A percentile compares a stretch with the other conserved stretches of the same genome.
These are phyloP conservation scores for Hedychridium roseum DNA, from an alignment of 2,888 invertebrate species.

Conservation along the genomic window DNA sequence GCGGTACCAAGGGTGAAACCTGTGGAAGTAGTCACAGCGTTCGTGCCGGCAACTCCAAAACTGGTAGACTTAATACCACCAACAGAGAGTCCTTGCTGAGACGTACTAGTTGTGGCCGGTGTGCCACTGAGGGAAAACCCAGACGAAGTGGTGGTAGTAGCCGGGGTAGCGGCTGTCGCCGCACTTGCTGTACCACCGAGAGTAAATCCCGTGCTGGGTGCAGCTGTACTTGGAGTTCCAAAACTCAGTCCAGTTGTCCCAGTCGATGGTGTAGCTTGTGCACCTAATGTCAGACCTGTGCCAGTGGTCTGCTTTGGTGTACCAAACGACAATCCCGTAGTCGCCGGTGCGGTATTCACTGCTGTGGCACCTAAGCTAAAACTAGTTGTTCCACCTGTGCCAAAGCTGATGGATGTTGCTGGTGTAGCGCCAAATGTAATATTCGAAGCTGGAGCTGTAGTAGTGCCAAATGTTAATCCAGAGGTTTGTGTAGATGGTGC, in stretches of 20 bases:
- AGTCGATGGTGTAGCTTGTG: constrained; percentile 14
- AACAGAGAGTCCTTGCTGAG: constrained; percentile 9
- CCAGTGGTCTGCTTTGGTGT: constrained; percentile 28
- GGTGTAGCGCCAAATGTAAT: constrained; percentile 13
- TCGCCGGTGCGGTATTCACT: constrained; percentile 23
- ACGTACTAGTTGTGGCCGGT: constrained; percentile 4
- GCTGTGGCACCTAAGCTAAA: constrained; percentile 35
- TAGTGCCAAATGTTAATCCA: constrained; percentile 18
- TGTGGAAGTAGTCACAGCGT: constrained; percentile 11
- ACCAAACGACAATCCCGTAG: constrained; percentile 27
- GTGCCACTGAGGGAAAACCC: constrained; percentile 15
- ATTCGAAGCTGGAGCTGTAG: constrained; percentile 19
- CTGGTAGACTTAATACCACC: constrained; percentile 17
- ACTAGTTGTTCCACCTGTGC: constrained; percentile 14
- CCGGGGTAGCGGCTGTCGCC: constrained; percentile 25
- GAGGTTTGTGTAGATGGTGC: constrained; percentile 13
- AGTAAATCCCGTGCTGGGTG: constrained; percentile 29
- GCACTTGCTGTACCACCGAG: constrained; percentile 26
- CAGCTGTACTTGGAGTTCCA: constrained; percentile 32
- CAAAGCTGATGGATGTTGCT: constrained; percentile 1
- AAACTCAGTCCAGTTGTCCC: constrained; percentile 32
- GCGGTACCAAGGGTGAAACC: constrained; percentile 31
- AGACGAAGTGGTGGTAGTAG: constrained; percentile 28
- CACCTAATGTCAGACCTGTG: constrained; percentile 37
- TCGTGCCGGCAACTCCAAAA: constrained; percentile 11